Evolutionary conservation across 2,888 invertebrate genomes (phyloP).

Genomic region (Tillus elongatus): DNA sequence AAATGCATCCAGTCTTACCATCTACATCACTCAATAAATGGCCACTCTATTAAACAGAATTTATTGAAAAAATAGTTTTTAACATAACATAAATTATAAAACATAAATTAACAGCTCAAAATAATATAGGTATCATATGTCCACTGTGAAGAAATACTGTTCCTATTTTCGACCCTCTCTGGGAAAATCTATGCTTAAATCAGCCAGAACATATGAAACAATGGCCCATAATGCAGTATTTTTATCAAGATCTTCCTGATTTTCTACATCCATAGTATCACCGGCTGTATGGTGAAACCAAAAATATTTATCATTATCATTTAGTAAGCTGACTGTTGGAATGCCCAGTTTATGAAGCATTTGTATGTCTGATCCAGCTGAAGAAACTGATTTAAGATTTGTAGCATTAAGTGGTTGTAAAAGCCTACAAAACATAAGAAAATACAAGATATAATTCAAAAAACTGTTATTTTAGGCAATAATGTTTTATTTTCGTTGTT

Average conservation of each 20-base stretch:
- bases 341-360: slow-evolving; percentile 52
- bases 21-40: too few species aligned
- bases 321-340: slow-evolving; percentile 58
- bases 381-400: slow-evolving; percentile 41
- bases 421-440: slow-evolving; percentile 36
- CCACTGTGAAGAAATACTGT: too few species aligned
- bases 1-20: too few species aligned
- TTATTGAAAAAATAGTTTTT: too few species aligned
- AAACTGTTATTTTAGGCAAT: too few species aligned
- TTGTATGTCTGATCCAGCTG: slow-evolving; percentile 57
- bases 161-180: too few species aligned
- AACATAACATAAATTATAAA: too few species aligned
- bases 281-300: slow-evolving; percentile 67
- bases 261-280: slow-evolving; percentile 65
- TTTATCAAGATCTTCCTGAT: slow-evolving; percentile 56
- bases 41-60: too few species aligned
- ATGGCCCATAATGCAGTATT: slow-evolving; percentile 68
- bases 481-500: too few species aligned
- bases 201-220: slow-evolving; percentile 62
- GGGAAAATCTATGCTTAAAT: slow-evolving; percentile 57
- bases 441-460: too few species aligned
- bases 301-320: slow-evolving; percentile 57
- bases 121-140: too few species aligned
- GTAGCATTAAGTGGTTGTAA: slow-evolving; percentile 57
- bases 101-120: too few species aligned